Conservation (phyloP, 1,140 invertebrate genomes). For the Drosophila nebulosa region DNA sequence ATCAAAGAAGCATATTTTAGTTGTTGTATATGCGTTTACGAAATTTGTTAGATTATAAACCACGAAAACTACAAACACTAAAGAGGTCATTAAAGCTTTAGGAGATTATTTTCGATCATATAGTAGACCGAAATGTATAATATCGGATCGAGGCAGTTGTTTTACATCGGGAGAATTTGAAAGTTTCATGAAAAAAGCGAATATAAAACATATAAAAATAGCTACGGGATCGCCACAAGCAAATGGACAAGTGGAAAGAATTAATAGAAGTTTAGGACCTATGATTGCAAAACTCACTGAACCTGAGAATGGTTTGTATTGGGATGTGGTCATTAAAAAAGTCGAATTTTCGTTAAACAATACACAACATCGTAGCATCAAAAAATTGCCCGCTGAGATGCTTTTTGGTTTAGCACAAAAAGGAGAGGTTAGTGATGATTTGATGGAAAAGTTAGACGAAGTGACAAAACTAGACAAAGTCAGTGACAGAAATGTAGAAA, state of each 20-base stretch:
- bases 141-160: constrained; percentile 8
- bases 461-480: no score
- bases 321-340: no score
- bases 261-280: not conserved
- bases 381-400: no score
- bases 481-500: no score
- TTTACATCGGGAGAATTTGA: not conserved
- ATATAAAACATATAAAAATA: not conserved
- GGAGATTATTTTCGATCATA: not conserved
- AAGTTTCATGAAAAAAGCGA: not conserved
- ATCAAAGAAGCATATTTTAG: not conserved
- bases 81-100: not conserved
- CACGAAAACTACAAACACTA: not conserved
- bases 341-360: no score
- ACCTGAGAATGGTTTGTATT: no score
- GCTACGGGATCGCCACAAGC: not conserved
- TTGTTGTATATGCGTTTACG: not conserved
- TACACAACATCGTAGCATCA: no score
- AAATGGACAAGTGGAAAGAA: not conserved
- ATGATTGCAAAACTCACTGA: not conserved
- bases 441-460: no score
- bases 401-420: no score
- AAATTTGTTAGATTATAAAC: not conserved
- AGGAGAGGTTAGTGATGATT: no score
- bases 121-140: not conserved